Base-by-base conservation (phyloP, 2,888 invertebrate genomes). In the Pseudoips prasinana region DNA sequence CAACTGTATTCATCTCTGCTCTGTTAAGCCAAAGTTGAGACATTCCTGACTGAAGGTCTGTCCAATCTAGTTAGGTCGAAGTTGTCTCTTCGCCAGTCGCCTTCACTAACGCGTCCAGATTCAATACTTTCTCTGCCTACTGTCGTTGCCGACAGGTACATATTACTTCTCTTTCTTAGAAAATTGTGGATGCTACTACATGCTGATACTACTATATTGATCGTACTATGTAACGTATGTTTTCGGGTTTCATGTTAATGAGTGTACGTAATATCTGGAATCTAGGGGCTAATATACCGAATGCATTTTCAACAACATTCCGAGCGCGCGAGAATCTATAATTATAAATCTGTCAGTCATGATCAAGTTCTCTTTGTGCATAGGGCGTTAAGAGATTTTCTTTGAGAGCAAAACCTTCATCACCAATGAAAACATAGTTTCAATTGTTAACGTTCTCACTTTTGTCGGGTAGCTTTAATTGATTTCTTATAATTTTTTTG, bases 271-370 rank as follows among this genome's bases (percentile, higher is more conserved):
- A 30, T 22, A 39, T 34, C 24, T 30, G 29, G 19, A 36, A 39
- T 30, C 34, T 36, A 8, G 27, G 26, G 22, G 35, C 29, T 25
- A 39, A 29, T 35, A 36, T 39, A 27, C 33, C 39, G 25, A 39
- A 36, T 31, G 40, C 37, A 37, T 34, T 34, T 35, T 34, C 35
- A 11, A 35, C 39, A 28, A 33, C 23, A 23, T 23, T 28, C 11
- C 28, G 17, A 29, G 36, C 36, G 14, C 36, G 25, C 19, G 32
- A 47, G 14, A 46, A 27, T 29, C 40, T 37, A 34, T 49, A 50
- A 33, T 50, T 47, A 38, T 35, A 46, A 25, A 49, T 43, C 25
- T 38, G 23, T 31, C 23, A 35, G 14, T 33, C 33, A 39, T 38
- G 17, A 31, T 28, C 28, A 26, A 48, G 24, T 25, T 46, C 34